A percentile compares a stretch with the other conserved stretches of the same genome.
These are phyloP conservation scores for Acromyrmex echinatior DNA, from an alignment of 1,140 invertebrate genomes.

Conservation along the genomic window DNA sequence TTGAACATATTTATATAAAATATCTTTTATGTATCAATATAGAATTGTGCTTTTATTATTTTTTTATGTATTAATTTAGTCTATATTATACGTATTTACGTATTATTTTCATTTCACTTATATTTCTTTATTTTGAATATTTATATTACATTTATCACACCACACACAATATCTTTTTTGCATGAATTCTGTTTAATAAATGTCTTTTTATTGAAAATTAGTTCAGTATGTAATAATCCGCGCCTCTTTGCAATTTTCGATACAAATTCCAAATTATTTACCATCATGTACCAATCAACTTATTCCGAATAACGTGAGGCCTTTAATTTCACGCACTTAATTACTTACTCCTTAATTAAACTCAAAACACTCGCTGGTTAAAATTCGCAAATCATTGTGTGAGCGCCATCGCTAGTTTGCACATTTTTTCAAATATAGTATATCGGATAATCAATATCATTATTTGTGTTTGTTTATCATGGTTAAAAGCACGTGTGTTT, in stretches of 20 bases:
- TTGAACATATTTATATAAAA: neutral
- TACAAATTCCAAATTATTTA: neutral
- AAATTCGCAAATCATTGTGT: conserved; percentile 6
- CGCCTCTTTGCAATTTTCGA: neutral
- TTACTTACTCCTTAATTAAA: conserved; percentile 27
- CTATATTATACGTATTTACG: neutral
- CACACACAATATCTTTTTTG: neutral
- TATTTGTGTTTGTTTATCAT: conserved; percentile 19
- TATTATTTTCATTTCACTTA: conserved; percentile 9
- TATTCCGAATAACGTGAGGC: neutral
- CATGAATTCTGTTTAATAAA: neutral
- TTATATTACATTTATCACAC: conserved; percentile 14
- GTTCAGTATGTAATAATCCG: neutral
- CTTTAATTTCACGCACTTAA: conserved; percentile 10
- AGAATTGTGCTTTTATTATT: neutral
- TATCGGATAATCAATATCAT: conserved; percentile 26
- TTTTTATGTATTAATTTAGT: neutral
- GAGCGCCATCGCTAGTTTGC: neutral
- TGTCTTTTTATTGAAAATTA: conserved; percentile 9
- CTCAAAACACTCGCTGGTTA: conserved; percentile 3
- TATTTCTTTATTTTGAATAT: conserved; percentile 10
- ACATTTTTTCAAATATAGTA: conserved; percentile 4
- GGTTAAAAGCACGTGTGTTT: neutral
- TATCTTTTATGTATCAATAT: neutral
- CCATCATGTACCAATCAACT: neutral